These are phyloP conservation scores for Clamator glandarius DNA, from an alignment of 2,797 vertebrate species.

Conservation along the genomic window DNA sequence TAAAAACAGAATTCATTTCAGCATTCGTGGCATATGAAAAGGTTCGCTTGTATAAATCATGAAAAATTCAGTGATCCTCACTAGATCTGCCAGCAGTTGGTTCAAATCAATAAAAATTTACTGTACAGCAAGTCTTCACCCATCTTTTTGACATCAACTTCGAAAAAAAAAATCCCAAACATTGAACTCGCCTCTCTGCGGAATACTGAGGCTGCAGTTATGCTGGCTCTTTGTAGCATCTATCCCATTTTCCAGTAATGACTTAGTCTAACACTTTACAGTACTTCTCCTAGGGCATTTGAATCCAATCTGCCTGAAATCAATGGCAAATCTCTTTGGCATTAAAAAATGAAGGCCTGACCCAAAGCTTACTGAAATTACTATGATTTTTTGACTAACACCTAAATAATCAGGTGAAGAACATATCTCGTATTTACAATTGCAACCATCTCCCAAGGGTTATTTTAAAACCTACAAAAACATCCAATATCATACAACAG, in stretches of 20 bases:
- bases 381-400: conserved; percentile 9
- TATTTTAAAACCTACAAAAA: conserved; percentile 37
- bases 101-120: not conserved
- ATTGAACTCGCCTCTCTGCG: too few relatives aligned
- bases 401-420: conserved; percentile 44
- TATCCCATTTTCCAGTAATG: too few relatives aligned
- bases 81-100: not conserved
- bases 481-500: not conserved
- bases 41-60: not conserved
- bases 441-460: not conserved
- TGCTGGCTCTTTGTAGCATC: too few relatives aligned
- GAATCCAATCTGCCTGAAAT: too few relatives aligned
- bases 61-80: not conserved
- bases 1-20: not conserved
- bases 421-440: conserved; percentile 16
- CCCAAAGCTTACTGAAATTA: not conserved
- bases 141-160: not conserved
- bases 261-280: too few relatives aligned
- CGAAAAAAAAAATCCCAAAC: not conserved
- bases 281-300: too few relatives aligned
- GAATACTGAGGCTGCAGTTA: too few relatives aligned
- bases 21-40: not conserved
- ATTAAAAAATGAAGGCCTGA: not conserved
- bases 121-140: not conserved
- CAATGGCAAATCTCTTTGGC: too few relatives aligned